These are phyloP conservation scores for Camelus dromedarius DNA, from an alignment of 2,113 vertebrate species.

Conservation along the genomic window DNA sequence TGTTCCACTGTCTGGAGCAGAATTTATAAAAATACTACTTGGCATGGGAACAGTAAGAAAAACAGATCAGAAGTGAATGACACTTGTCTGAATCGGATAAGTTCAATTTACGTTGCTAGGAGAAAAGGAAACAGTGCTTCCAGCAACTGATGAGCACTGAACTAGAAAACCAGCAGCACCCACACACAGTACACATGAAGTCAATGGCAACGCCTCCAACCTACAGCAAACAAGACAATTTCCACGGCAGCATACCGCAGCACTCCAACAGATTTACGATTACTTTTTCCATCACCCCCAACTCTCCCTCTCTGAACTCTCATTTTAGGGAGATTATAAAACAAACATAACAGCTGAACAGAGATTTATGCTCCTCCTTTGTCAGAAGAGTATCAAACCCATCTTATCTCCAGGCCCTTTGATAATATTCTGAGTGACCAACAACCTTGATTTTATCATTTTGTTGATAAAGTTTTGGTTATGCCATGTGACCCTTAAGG, in stretches of 20 bases:
- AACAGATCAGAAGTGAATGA: slow-evolving; percentile 65
- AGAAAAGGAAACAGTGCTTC: slow-evolving; percentile 76
- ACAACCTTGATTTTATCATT: not conserved
- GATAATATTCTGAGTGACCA: not conserved
- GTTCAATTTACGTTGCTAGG: slow-evolving; percentile 75
- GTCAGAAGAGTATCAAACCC: not conserved
- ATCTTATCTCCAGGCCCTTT: not conserved
- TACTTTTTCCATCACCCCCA: not conserved
- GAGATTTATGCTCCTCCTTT: not conserved
- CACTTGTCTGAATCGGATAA: slow-evolving; percentile 76
- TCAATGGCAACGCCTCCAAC: not conserved
- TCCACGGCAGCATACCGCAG: not conserved
- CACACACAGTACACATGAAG: not conserved
- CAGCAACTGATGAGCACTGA: slow-evolving; percentile 68
- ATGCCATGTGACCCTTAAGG: not conserved
- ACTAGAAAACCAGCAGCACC: slow-evolving; percentile 77
- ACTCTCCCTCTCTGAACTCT: not conserved
- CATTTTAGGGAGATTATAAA: not conserved
- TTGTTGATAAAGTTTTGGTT: not conserved
- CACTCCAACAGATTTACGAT: not conserved
- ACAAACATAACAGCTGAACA: not conserved
- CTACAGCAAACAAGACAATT: not conserved
- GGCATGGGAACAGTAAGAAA: slow-evolving; percentile 30
- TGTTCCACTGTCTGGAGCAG: slow-evolving; percentile 6
- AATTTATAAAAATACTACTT: slow-evolving; percentile 56